Conservation (phyloP, 2,888 invertebrate genomes). For the Nycteola revayana region DNA sequence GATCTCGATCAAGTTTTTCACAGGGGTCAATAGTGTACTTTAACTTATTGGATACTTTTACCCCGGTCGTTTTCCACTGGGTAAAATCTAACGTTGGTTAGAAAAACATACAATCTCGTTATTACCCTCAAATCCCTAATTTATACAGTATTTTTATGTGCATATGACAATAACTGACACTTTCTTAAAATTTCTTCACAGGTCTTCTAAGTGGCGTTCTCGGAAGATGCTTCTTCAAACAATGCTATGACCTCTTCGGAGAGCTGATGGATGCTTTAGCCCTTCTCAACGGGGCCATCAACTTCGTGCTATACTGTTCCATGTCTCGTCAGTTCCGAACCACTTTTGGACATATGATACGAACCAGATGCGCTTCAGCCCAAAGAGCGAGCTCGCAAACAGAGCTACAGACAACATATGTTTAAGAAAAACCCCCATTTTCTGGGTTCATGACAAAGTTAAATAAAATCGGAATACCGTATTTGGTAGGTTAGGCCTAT, state of each 20-base stretch:
- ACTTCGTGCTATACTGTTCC: conserved; percentile 96
- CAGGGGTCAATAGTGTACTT: no score
- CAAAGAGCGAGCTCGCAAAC: conserved; percentile 80
- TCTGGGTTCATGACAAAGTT: no score
- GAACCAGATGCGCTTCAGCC: conserved; percentile 78
- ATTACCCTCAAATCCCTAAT: no score
- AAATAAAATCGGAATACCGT: no score
- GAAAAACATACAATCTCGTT: no score
- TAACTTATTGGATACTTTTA: no score
- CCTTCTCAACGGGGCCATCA: conserved; percentile 94
- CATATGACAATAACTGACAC: no score
- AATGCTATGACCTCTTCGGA: conserved; percentile 91
- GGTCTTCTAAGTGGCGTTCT: conserved; percentile 85
- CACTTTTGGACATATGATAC: conserved; percentile 88
- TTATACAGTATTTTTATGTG: no score
- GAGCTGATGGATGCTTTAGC: conserved; percentile 95
- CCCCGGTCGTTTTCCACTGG: no score
- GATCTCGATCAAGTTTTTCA: no score
- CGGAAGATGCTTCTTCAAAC: conserved; percentile 87
- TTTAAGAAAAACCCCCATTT: conserved; percentile 48
- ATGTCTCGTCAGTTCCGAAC: conserved; percentile 97
- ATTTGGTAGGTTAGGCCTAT: no score
- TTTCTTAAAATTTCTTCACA: conserved; percentile 39
- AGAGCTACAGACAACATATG: conserved; percentile 85
- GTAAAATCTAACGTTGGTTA: no score